phyloP scores from a whole-genome alignment of 2,113 vertebrate genomes.

The Vulpes ferrilata region DNA sequence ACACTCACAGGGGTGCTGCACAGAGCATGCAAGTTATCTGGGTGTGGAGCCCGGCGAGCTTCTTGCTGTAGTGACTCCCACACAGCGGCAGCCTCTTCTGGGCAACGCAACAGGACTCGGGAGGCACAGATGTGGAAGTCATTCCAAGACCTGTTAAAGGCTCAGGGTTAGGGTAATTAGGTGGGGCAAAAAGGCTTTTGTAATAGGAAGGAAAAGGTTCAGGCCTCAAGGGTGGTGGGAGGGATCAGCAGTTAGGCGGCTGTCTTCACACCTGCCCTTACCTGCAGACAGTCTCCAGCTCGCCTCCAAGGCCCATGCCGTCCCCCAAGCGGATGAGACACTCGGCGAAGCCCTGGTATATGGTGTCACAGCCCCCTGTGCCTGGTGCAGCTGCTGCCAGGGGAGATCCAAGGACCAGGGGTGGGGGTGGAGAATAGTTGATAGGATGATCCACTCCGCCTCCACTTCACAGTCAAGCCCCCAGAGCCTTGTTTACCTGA shows the following conservation, averaged over 20 bases:
- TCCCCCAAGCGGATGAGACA: conserved; percentile 97
- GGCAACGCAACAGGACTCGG: conserved; percentile 93
- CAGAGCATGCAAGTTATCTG: conserved; percentile 96
- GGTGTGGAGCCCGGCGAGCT: conserved; percentile 96
- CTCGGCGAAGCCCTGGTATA: conserved; percentile 96
- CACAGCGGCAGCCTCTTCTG: conserved; percentile 93
- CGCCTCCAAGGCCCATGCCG: conserved; percentile 90
- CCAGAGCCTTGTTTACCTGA: conserved; percentile 66
- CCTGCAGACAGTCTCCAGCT: conserved; percentile 97
- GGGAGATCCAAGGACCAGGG: conserved; percentile 50
- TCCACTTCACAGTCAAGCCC: neutral
- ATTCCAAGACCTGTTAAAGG: conserved; percentile 94
- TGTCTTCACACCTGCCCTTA: conserved; percentile 79
- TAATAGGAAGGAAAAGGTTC: neutral
- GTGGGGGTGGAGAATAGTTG: conserved; percentile 24
- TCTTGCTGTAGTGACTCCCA: conserved; percentile 97
- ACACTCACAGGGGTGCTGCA: conserved; percentile 88
- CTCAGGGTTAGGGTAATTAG: conserved; percentile 38
- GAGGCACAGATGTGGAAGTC: conserved; percentile 95
- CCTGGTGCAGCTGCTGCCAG: conserved; percentile 83
- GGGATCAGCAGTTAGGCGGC: neutral
- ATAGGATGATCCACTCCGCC: neutral
- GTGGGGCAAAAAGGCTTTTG: neutral
- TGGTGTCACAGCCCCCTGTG: conserved; percentile 91
- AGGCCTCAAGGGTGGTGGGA: neutral